phyloP scores from a whole-genome alignment of 2,888 invertebrate genomes.

The Drosophila borborema region DNA sequence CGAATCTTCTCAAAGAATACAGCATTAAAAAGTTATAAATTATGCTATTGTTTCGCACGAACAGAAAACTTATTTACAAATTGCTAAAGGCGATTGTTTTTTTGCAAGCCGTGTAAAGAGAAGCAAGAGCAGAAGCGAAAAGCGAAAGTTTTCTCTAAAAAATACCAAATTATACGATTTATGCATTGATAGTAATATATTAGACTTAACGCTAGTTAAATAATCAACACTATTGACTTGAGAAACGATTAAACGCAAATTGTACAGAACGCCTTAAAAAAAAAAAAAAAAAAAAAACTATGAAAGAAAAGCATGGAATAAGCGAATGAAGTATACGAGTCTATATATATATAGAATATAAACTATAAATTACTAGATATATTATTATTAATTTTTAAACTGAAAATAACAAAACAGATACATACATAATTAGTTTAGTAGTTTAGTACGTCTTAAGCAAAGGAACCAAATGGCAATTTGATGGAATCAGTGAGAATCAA shows the following conservation, averaged over 20 bases:
- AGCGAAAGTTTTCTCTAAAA: conserved; percentile 67
- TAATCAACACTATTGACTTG: conserved; percentile 77
- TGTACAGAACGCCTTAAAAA: conserved; percentile 81
- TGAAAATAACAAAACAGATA: conserved; percentile 4
- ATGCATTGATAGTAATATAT: conserved; percentile 77
- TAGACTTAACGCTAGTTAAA: conserved; percentile 76
- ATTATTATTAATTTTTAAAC: conserved; percentile 70
- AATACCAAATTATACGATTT: conserved; percentile 71
- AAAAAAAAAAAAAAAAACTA: conserved; percentile 37
- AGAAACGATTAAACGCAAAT: conserved; percentile 75
- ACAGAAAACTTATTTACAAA: conserved; percentile 71
- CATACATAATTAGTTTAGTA: conserved; percentile 28
- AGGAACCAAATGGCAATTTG: conserved; percentile 67
- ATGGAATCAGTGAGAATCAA: conserved; percentile 21
- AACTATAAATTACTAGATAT: conserved; percentile 69
- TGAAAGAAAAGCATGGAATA: conserved; percentile 48
- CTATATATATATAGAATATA: conserved; percentile 68
- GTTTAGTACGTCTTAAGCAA: conserved; percentile 64
- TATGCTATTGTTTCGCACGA: conserved; percentile 73
- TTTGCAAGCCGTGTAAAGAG: conserved; percentile 48
- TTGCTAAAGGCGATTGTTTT: conserved; percentile 56
- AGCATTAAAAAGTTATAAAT: conserved; percentile 29
- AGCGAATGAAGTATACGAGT: conserved; percentile 78
- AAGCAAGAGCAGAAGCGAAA: conserved; percentile 28
- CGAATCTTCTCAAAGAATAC: conserved; percentile 81